Conservation (phyloP, 2,113 vertebrate species). For the Hippocampus comes region DNA sequence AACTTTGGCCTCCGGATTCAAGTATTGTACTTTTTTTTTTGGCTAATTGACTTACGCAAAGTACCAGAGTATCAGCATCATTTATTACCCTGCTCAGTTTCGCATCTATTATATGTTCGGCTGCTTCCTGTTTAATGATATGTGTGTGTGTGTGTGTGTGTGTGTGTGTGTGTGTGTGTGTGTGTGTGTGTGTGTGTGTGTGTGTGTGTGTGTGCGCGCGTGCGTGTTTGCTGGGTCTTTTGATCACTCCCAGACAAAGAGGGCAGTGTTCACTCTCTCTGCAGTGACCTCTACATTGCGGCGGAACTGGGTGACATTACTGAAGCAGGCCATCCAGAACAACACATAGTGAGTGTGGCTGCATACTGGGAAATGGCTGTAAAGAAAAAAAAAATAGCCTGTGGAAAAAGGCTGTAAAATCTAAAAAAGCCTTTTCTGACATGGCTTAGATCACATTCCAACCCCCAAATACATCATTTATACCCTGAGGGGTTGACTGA, state of each 20-base stretch:
- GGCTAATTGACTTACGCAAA: constrained; percentile 3
- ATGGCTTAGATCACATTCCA: constrained; percentile 4
- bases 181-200: constrained; percentile 27
- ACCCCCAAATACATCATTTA: not conserved
- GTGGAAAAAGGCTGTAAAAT: not conserved
- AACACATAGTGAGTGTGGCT: constrained; percentile 76
- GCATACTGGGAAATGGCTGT: not conserved
- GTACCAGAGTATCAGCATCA: not conserved
- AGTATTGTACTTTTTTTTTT: constrained; percentile 60
- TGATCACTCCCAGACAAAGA: constrained; percentile 78
- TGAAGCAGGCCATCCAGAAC: constrained; percentile 82
- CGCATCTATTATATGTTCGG: constrained; percentile 24
- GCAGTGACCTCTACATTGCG: constrained; percentile 92
- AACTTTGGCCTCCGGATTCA: constrained; percentile 95
- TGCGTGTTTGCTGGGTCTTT: constrained; percentile 26
- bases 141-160: constrained; percentile 28
- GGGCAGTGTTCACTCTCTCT: constrained; percentile 84
- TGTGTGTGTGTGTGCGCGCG: not conserved
- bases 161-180: constrained; percentile 16
- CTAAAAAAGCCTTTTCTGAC: constrained; percentile 2
- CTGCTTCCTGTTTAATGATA: constrained; percentile 50
- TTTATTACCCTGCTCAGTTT: not conserved
- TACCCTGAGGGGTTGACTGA: not conserved
- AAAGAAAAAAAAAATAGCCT: not conserved
- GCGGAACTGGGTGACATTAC: constrained; percentile 91